Evolutionary conservation across 2,113 vertebrate species (phyloP).

Genomic region (Brachyhypopomus gauderio): DNA sequence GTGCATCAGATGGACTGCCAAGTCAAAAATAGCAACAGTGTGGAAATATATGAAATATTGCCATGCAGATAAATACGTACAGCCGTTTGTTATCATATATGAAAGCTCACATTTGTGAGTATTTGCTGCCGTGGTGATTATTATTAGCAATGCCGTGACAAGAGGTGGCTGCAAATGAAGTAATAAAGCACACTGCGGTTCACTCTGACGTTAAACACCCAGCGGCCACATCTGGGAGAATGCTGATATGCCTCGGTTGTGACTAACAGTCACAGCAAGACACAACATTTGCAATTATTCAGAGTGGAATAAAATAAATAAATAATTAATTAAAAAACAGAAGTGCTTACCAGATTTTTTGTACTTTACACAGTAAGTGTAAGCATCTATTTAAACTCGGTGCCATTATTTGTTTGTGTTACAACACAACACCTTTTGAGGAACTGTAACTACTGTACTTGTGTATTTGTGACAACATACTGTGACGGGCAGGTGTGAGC

Average conservation of each 20-base stretch:
- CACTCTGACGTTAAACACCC: conserved; percentile 32
- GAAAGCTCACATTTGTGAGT: conserved; percentile 33
- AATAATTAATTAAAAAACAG: too few species aligned
- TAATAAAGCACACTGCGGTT: conserved; percentile 25
- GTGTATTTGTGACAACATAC: too few species aligned
- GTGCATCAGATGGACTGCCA: conserved; percentile 39
- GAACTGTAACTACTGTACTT: too few species aligned
- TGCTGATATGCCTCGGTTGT: conserved; percentile 21
- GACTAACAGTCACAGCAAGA: conserved; percentile 13
- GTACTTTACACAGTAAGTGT: too few species aligned
- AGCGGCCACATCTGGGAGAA: conserved; percentile 24
- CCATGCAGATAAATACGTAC: conserved; percentile 39
- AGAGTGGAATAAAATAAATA: too few species aligned
- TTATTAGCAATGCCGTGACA: conserved; percentile 34
- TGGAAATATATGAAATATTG: conserved; percentile 45
- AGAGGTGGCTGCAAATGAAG: conserved; percentile 16
- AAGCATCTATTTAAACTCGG: too few species aligned
- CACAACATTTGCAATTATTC: neutral
- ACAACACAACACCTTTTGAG: too few species aligned
- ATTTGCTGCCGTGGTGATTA: conserved; percentile 20
- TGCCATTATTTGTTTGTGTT: too few species aligned
- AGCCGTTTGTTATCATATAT: conserved; percentile 40
- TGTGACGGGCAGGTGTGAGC: too few species aligned
- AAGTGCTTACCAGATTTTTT: too few species aligned
- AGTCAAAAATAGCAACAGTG: conserved; percentile 28